phyloP scores from a whole-genome alignment of 2,888 invertebrate species.

The Pasiphila rectangulata region DNA sequence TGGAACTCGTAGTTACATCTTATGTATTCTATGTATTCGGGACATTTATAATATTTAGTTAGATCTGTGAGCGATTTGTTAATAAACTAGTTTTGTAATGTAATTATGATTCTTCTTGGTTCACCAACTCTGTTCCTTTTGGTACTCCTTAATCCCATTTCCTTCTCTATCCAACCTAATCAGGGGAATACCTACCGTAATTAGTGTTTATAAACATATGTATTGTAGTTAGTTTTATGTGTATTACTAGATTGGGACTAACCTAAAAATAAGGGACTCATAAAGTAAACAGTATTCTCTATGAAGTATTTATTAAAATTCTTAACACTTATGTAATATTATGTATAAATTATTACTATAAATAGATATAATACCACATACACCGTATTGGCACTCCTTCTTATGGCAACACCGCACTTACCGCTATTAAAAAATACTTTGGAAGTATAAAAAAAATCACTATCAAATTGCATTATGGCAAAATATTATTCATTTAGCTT shows the following conservation, averaged over 20 bases:
- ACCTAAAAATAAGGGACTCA: slow-evolving; percentile 9
- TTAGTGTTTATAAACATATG: slow-evolving; percentile 1
- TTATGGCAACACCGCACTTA: slow-evolving; percentile 50
- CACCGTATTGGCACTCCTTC: slow-evolving; percentile 67
- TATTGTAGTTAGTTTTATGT: slow-evolving; percentile 7
- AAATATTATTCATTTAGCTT: slow-evolving; percentile 34
- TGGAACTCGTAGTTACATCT: slow-evolving; percentile 50
- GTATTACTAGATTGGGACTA: slow-evolving; percentile 18
- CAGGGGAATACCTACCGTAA: slow-evolving; percentile 7
- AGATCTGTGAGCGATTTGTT: slow-evolving; percentile 75
- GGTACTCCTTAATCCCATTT: slow-evolving; percentile 66
- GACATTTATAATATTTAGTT: slow-evolving; percentile 64
- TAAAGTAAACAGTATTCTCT: slow-evolving; percentile 47
- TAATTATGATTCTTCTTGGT: slow-evolving; percentile 42
- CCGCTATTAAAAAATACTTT: slow-evolving; percentile 32
- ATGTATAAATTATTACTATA: slow-evolving; percentile 63
- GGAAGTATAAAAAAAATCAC: slow-evolving; percentile 31
- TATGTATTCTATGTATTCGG: slow-evolving; percentile 62
- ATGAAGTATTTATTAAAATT: slow-evolving; percentile 70
- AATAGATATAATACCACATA: slow-evolving; percentile 58
- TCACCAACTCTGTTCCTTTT: slow-evolving; percentile 29
- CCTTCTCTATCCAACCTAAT: slow-evolving; percentile 31
- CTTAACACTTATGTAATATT: slow-evolving; percentile 65
- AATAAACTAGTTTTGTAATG: slow-evolving; percentile 76
- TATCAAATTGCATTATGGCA: slow-evolving; percentile 31